Evolutionary conservation across 2,113 vertebrate species (phyloP).

Genomic region (Oxygymnocypris stewartii): DNA sequence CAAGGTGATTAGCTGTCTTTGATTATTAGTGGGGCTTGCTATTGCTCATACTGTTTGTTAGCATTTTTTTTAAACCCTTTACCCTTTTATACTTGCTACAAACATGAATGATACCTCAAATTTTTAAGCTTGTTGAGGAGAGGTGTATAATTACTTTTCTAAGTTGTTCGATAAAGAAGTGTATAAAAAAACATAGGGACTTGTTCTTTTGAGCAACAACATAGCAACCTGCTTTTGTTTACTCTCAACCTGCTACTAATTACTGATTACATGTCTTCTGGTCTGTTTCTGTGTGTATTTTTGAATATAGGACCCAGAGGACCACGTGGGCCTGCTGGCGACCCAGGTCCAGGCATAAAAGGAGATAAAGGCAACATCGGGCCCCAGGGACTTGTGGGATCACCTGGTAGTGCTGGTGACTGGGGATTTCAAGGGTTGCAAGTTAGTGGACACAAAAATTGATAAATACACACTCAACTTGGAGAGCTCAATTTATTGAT

Average conservation of each 20-base stretch:
- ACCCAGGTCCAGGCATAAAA: constrained; percentile 74
- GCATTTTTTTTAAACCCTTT: not conserved
- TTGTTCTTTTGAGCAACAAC: not conserved
- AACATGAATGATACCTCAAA: not conserved
- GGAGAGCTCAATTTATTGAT: not conserved
- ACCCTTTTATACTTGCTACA: not conserved
- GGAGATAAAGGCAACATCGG: constrained; percentile 84
- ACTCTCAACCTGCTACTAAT: constrained; percentile 8
- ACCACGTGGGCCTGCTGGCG: constrained; percentile 67
- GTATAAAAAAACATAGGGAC: not conserved
- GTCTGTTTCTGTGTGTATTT: not conserved
- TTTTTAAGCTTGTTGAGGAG: not conserved
- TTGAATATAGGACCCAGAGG: constrained; percentile 61
- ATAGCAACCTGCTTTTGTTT: no score
- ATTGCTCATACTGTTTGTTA: not conserved
- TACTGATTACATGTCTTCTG: not conserved
- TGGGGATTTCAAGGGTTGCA: constrained; percentile 62
- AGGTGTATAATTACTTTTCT: not conserved
- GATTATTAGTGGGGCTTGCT: not conserved
- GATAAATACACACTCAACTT: not conserved
- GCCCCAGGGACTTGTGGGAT: constrained; percentile 71
- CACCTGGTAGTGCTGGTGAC: constrained; percentile 74
- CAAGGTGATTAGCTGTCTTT: constrained; percentile 32
- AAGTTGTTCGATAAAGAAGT: not conserved
- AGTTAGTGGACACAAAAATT: constrained; percentile 61